These are phyloP conservation scores for Acleris laterana DNA, from an alignment of 2,888 invertebrate genomes.

Conservation along the genomic window DNA sequence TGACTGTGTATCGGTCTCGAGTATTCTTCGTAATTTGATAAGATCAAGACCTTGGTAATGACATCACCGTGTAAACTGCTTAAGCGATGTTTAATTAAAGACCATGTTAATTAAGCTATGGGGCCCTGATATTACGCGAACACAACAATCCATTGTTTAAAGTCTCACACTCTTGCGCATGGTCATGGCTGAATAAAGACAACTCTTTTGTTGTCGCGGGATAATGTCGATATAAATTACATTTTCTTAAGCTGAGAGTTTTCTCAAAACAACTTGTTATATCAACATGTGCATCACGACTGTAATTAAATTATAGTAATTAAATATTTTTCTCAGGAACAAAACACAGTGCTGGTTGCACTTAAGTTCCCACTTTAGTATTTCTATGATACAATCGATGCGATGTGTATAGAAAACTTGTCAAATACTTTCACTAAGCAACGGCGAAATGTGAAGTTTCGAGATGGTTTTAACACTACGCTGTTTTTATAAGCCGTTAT, in stretches of 20 bases:
- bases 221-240: slow-evolving; percentile 7
- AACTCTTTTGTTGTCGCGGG: slow-evolving; percentile 17
- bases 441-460: slow-evolving; percentile 5
- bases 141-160: slow-evolving; percentile 25
- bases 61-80: slow-evolving; percentile 43
- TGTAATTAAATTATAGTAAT: slow-evolving; percentile 17
- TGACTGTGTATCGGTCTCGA: slow-evolving; percentile 1
- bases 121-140: slow-evolving; percentile 12
- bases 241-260: slow-evolving; percentile 9
- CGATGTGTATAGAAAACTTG: slow-evolving; percentile 12
- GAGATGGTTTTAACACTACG: not conserved
- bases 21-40: slow-evolving; percentile 24
- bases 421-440: slow-evolving; percentile 19
- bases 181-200: slow-evolving; percentile 31
- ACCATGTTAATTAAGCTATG: slow-evolving; percentile 26
- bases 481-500: too few relatives aligned
- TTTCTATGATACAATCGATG: not conserved
- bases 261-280: slow-evolving; percentile 9
- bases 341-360: not conserved
- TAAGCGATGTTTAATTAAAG: slow-evolving; percentile 29
- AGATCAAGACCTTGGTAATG: slow-evolving; percentile 38
- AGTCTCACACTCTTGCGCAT: slow-evolving; percentile 22
- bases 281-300: slow-evolving; percentile 7
- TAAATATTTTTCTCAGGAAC: not conserved
- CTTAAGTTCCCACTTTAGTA: not conserved